Percentiles rank a stretch among this genome's conserved stretches.
phyloP scores from a whole-genome alignment of 2,888 invertebrate genomes.

The Torymus tubicola region DNA sequence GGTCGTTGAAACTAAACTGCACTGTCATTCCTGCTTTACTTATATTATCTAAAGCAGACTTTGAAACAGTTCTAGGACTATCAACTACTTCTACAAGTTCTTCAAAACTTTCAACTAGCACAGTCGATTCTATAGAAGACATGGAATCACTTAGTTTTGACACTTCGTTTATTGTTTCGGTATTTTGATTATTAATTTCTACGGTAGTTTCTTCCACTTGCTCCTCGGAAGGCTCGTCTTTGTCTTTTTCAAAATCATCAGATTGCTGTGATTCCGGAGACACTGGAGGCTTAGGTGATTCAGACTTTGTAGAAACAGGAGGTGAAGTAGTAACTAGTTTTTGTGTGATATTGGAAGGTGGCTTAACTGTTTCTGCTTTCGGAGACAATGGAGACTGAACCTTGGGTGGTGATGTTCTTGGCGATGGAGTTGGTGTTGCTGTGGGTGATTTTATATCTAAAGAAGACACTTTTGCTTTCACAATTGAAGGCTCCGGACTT shows the following conservation, averaged over 20 bases:
- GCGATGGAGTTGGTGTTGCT: constrained; percentile 67
- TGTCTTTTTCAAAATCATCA: constrained; percentile 58
- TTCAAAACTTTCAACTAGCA: constrained; percentile 59
- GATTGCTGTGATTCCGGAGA: constrained; percentile 56
- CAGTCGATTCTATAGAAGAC: constrained; percentile 49
- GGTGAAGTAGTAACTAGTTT: constrained; percentile 61
- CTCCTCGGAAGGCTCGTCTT: constrained; percentile 57
- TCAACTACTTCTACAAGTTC: constrained; percentile 65
- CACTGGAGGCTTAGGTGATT: constrained; percentile 23
- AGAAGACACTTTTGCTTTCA: constrained; percentile 62
- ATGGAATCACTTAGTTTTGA: constrained; percentile 48
- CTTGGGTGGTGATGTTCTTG: constrained; percentile 67
- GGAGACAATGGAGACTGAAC: constrained; percentile 66
- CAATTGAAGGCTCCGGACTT: constrained; percentile 70
- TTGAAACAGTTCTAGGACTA: constrained; percentile 78
- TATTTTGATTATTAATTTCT: constrained; percentile 57
- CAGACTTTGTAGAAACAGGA: constrained; percentile 57
- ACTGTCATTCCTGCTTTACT: constrained; percentile 83
- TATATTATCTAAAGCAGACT: constrained; percentile 82
- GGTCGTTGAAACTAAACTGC: constrained; percentile 80
- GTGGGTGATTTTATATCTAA: constrained; percentile 70
- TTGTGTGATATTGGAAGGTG: constrained; percentile 59
- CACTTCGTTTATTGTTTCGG: constrained; percentile 36
- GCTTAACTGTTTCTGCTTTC: constrained; percentile 60
- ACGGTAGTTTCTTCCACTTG: constrained; percentile 48